These are phyloP conservation scores for Portevinia maculata DNA, from an alignment of 2,888 invertebrate species.

Conservation along the genomic window DNA sequence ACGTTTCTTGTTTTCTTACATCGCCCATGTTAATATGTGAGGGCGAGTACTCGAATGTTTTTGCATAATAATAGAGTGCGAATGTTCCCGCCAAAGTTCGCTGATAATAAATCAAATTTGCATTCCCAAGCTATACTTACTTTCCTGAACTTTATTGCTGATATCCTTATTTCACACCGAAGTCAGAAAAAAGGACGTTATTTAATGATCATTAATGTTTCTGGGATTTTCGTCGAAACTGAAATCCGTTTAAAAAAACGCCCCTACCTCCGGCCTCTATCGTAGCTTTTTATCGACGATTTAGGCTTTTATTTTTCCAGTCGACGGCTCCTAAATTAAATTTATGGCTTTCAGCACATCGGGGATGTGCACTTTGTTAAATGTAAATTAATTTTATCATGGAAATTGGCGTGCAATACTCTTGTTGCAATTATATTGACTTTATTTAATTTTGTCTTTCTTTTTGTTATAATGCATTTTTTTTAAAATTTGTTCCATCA, in stretches of 20 bases:
- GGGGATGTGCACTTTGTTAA: constrained; percentile 70
- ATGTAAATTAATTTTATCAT: constrained; percentile 68
- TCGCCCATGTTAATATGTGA: too few species aligned
- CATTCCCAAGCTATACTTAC: constrained; percentile 31
- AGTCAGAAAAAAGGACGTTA: constrained; percentile 44
- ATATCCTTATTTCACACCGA: constrained; percentile 50
- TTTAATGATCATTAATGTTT: constrained; percentile 73
- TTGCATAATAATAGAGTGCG: constrained; percentile 28
- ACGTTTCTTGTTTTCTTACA: too few species aligned
- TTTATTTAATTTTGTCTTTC: constrained; percentile 18
- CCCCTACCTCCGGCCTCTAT: not conserved
- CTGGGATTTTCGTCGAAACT: constrained; percentile 42
- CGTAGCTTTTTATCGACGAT: constrained; percentile 34
- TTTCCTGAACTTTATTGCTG: constrained; percentile 14
- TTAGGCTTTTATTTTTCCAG: constrained; percentile 51
- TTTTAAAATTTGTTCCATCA: not conserved
- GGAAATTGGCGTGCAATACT: constrained; percentile 43
- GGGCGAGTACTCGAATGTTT: too few species aligned
- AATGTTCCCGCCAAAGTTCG: constrained; percentile 48
- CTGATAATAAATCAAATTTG: constrained; percentile 65
- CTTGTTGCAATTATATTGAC: constrained; percentile 42
- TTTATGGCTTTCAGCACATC: constrained; percentile 68
- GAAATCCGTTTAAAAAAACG: constrained; percentile 43
- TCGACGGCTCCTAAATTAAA: constrained; percentile 68
- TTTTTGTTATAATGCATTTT: not conserved